Percentiles rank a stretch among this genome's conserved stretches.
Conservation (phyloP, 2,888 invertebrate species). For the Cetonia aurata region DNA sequence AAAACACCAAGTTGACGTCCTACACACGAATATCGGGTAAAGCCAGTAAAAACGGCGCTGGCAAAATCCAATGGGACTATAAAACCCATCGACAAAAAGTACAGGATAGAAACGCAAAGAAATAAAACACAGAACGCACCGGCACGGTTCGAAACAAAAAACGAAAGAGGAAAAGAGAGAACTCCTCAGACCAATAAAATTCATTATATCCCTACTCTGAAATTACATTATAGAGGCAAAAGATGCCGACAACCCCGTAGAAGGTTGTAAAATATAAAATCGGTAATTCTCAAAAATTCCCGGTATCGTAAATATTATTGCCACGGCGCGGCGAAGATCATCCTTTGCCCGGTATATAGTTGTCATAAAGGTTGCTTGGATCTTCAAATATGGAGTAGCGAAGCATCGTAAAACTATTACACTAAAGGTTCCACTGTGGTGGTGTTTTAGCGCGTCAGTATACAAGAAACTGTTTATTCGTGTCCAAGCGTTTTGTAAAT, state of each 20-base stretch:
- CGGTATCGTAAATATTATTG: slow-evolving; percentile 40
- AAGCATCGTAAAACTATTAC: slow-evolving; percentile 21
- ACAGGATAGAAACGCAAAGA: neutral
- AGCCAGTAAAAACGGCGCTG: slow-evolving; percentile 6
- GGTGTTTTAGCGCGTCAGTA: slow-evolving; percentile 5
- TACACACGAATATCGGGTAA: neutral
- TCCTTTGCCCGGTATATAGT: neutral
- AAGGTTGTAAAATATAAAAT: slow-evolving; percentile 39
- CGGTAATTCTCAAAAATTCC: slow-evolving; percentile 32
- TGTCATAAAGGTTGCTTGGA: neutral
- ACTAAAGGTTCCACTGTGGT: neutral
- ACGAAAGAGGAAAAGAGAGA: neutral
- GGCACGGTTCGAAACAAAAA: slow-evolving; percentile 13
- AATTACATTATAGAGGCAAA: slow-evolving; percentile 35
- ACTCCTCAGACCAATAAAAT: slow-evolving; percentile 35
- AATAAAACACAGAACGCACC: slow-evolving; percentile 13
- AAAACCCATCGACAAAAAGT: slow-evolving; percentile 9
- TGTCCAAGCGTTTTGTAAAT: neutral
- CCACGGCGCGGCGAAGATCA: slow-evolving; percentile 9
- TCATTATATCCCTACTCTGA: slow-evolving; percentile 39
- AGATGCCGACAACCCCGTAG: slow-evolving; percentile 38
- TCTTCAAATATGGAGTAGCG: slow-evolving; percentile 29
- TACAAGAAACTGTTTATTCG: neutral
- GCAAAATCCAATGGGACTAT: slow-evolving; percentile 8
- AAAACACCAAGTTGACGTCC: neutral